Base-by-base conservation (phyloP, 2,888 invertebrate species). In the Oscheius sp. region DNA sequence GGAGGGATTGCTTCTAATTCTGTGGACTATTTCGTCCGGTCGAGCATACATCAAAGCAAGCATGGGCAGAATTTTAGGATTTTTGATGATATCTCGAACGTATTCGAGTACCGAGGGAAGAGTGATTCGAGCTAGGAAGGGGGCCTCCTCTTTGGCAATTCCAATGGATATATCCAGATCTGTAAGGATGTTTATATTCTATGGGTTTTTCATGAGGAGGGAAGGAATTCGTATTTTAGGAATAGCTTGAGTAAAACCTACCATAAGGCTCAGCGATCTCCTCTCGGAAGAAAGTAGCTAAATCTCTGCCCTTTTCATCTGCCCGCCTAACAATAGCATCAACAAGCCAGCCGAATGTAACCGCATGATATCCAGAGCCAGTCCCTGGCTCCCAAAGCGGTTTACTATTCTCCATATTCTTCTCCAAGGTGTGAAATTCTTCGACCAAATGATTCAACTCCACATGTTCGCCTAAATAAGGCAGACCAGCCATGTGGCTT, bases 301-400 rank as follows among this genome's bases (percentile, higher is more conserved):
- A 65, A 57, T 73, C 71, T 33, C 84, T 70, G 33, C 75, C 71
- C 6, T 64, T 57, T 20, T 76, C 76, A 73, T 84, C 84, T 3
- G 66, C 76, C 67, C 73, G 73, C 48, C 74, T 63, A 2, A 80
- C 73, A 15, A 80, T 20, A 15, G 77, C 80, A 67, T 80, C 80
- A 3, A 79, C 39, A 50, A 80, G 72, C 45, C 87, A 82, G 3
- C 88, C 88, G 64, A 84, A 85, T 1, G 88, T 88, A 5, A 88
- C 74, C 2, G 82, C 86, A 76, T 88, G 88, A 74, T 88, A 88
- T 4, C 87, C 87, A 63, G 75, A 72, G 3, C 84, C 81, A 2
- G 77, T 75, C 27, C 77, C 77, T 4, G 84, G 82, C 15, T 61
- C 61, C 87, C 87, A 88, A n/a, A 78, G 71, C 10, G 88, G 87